phyloP scores from a whole-genome alignment of 2,888 invertebrate genomes.

The Barypeithes pellucidus region DNA sequence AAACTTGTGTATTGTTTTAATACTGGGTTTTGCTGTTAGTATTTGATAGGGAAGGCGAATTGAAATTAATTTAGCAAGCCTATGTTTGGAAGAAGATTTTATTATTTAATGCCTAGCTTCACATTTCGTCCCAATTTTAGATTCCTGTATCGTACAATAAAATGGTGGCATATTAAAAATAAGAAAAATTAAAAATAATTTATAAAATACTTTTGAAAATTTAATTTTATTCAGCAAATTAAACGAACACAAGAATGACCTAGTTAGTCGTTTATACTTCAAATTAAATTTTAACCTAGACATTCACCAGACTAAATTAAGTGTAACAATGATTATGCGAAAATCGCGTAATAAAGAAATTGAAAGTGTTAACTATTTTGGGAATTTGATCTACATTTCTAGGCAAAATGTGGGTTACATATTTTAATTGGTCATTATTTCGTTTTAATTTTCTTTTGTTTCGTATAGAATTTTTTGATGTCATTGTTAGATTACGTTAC shows the following conservation, averaged over 20 bases:
- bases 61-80: no score
- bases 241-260: background rate
- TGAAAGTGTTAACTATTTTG: conserved; percentile 42
- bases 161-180: no score
- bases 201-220: background rate
- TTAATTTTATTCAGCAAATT: background rate
- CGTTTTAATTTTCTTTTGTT: conserved; percentile 7
- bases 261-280: background rate
- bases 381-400: conserved; percentile 38
- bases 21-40: no score
- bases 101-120: no score
- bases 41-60: no score
- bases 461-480: conserved; percentile 1
- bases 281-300: conserved; percentile 44
- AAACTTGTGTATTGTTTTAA: no score
- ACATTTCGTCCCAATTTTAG: no score
- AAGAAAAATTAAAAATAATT: no score
- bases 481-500: background rate
- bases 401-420: conserved; percentile 33
- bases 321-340: conserved; percentile 29
- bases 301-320: conserved; percentile 43
- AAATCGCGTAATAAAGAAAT: conserved; percentile 41
- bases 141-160: no score
- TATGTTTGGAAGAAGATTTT: no score
- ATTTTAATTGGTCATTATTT: conserved; percentile 26